phyloP scores from a whole-genome alignment of 2,113 vertebrate genomes.

The Chionis minor region DNA sequence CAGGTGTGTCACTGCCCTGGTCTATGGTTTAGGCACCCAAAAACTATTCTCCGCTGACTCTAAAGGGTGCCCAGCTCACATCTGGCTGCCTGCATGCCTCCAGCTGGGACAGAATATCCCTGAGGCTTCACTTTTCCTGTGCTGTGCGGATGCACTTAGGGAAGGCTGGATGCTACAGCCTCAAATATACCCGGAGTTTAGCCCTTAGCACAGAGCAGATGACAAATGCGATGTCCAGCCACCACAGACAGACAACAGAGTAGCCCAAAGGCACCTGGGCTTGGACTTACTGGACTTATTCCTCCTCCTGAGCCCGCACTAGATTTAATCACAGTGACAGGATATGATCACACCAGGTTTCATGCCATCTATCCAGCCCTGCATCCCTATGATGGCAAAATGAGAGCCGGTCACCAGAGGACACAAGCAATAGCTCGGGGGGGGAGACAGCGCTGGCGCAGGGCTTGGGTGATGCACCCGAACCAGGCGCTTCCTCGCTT shows the following conservation, averaged over 20 bases:
- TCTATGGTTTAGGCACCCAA: not conserved
- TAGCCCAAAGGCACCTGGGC: not conserved
- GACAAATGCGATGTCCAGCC: not conserved
- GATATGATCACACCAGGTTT: fast-evolving
- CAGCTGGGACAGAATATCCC: not conserved
- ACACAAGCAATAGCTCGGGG: not conserved
- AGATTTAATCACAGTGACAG: not conserved
- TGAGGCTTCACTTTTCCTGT: not conserved
- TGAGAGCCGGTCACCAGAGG: not conserved
- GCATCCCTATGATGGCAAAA: not conserved
- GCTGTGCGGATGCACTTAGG: not conserved
- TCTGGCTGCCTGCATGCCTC: not conserved
- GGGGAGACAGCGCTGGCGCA: not conserved
- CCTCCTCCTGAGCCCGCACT: too few relatives aligned
- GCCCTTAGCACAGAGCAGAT: not conserved
- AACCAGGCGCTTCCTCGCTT: not conserved
- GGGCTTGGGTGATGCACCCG: not conserved
- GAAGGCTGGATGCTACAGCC: not conserved
- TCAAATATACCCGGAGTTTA: not conserved
- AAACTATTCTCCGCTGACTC: not conserved
- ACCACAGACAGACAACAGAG: fast-evolving
- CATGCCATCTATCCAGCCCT: not conserved
- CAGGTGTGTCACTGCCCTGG: not conserved
- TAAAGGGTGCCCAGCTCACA: not conserved
- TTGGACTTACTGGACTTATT: not conserved